Conservation (phyloP, 1,140 invertebrate species). For the Stegodyphus mimosarum region DNA sequence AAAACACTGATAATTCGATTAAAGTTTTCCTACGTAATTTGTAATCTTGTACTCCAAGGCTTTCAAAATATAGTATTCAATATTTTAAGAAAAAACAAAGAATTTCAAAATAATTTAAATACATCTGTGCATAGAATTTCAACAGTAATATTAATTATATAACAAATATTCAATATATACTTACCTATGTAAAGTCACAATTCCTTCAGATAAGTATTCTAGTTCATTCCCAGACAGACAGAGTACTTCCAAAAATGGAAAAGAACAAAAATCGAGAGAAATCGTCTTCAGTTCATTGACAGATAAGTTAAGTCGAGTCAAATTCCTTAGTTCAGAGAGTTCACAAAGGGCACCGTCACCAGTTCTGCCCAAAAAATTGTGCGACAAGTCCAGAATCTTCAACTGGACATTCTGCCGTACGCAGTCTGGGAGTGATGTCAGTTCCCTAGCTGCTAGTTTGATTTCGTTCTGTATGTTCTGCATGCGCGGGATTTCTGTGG, state of each 20-base stretch:
- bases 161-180: neutral
- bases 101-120: too few relatives aligned
- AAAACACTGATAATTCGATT: too few relatives aligned
- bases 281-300: constrained; percentile 26
- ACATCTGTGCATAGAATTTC: too few relatives aligned
- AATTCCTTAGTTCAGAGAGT: neutral
- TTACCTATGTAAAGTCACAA: constrained; percentile 37
- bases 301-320: constrained; percentile 38
- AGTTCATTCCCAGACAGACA: constrained; percentile 40
- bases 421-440: constrained; percentile 10
- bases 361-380: constrained; percentile 11
- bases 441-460: constrained; percentile 13
- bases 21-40: too few relatives aligned
- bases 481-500: neutral
- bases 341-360: neutral
- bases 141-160: neutral
- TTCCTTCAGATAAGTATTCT: constrained; percentile 15
- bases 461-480: constrained; percentile 11
- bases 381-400: constrained; percentile 29
- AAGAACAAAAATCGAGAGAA: constrained; percentile 6
- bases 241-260: constrained; percentile 33
- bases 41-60: too few relatives aligned
- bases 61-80: too few relatives aligned
- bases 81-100: too few relatives aligned
- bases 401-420: constrained; percentile 3